Base-by-base conservation (phyloP, 2,888 invertebrate species). In the Galeruca laticollis region DNA sequence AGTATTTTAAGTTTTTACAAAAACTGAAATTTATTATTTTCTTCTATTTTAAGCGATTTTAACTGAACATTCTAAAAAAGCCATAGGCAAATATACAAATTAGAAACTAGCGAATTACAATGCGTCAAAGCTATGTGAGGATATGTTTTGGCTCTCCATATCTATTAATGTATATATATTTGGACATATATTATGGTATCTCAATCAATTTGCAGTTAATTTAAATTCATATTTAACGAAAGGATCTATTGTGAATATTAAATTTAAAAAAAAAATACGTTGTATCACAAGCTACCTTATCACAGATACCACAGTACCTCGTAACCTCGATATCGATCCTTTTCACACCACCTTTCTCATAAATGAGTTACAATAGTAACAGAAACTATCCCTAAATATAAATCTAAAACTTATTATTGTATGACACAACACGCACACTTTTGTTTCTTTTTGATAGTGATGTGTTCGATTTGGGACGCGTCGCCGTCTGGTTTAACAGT, bases 341-440 rank as follows among this genome's bases (percentile, higher is more conserved):
- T 21, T 43, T 63, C 63, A 63, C 63, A 63, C 63, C 21, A 40
- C 54, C 31, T 15, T 63, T 43, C 61, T 54, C 63, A 63, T 51
- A 33, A 40, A 63, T 52, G 35, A 62, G 52, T 51, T 52, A 52
- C 52, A 61, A 61, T 21, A 63, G 56, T 63, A 63, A 56, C 56
- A 63, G 54, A 63, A 54, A 54, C 54, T 63, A 63, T 40, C 15
- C 40, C 63, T 63, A 63, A 15, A 47, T 33, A 49, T 61, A 26
- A 6, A 33, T 60, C 40, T n/a, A 37, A 62, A 57, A 35, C 8
- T 90, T 94, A 96, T 91, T 96, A 96, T 91, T 96, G 95, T 86
- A 96, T 90, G 85, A 94, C 94, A 89, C 97, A 97, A 89, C 96
- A 96, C 86, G 94, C 93, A 91, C 96, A 96, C 89, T 95, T 96